Percentiles rank a stretch among this genome's conserved stretches.
phyloP scores from a whole-genome alignment of 2,888 invertebrate species.

The Eilema griseolum region DNA sequence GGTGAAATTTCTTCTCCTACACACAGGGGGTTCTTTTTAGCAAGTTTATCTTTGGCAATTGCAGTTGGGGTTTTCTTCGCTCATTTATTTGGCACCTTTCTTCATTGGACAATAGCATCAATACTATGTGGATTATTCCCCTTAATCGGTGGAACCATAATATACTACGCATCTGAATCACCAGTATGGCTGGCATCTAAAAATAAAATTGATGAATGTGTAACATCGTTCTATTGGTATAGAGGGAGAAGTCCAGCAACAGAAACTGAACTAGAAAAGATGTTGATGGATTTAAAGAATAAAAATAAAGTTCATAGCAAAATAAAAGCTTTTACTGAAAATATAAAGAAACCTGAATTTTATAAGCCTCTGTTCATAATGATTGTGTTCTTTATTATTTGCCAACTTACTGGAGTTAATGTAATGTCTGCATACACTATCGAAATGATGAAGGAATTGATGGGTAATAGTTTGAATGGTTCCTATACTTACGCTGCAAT shows the following conservation, averaged over 20 bases:
- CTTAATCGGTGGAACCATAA: conserved; percentile 81
- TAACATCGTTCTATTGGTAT: conserved; percentile 87
- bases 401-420: conserved; percentile 90
- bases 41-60: conserved; percentile 88
- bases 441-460: conserved; percentile 88
- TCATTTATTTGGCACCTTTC: conserved; percentile 89
- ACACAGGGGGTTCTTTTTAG: conserved; percentile 88
- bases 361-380: conserved; percentile 88
- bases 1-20: conserved; percentile 88
- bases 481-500: conserved; percentile 88
- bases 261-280: conserved; percentile 81
- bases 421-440: conserved; percentile 91
- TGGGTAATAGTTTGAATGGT: conserved; percentile 77
- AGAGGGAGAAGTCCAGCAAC: conserved; percentile 84
- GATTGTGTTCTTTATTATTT: conserved; percentile 88
- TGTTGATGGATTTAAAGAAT: conserved; percentile 76
- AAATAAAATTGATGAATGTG: conserved; percentile 86
- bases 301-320: conserved; percentile 69
- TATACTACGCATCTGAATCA: conserved; percentile 89
- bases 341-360: conserved; percentile 86
- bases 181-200: conserved; percentile 90
- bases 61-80: conserved; percentile 89
- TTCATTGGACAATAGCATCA: conserved; percentile 88
- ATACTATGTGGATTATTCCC: conserved; percentile 86
- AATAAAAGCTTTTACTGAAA: conserved; percentile 68